Conservation (phyloP, 2,888 invertebrate genomes). For the Saturnia japonica region DNA sequence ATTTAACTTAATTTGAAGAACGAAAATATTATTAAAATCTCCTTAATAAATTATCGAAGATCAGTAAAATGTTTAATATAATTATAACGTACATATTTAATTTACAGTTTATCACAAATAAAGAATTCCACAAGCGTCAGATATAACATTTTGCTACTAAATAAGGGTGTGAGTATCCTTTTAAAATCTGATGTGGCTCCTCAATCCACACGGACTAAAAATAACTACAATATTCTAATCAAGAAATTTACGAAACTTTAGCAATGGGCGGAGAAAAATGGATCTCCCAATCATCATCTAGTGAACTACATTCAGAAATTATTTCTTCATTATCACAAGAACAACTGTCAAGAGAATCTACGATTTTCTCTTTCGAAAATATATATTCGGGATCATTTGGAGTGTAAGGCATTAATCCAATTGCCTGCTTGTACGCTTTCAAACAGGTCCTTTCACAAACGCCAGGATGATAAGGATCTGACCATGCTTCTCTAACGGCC, state of each 20-base stretch:
- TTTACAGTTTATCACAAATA: too few relatives aligned
- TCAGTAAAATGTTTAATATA: too few relatives aligned
- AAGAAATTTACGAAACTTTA: conserved; percentile 9
- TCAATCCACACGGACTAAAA: too few relatives aligned
- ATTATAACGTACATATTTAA: too few relatives aligned
- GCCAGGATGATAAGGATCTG: conserved; percentile 56
- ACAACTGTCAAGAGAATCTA: conserved; percentile 37
- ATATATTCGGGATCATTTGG: conserved; percentile 42
- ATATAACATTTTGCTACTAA: too few relatives aligned
- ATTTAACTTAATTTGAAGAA: background rate
- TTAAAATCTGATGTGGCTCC: too few relatives aligned
- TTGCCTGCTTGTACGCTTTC: conserved; percentile 53
- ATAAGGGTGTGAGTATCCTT: too few relatives aligned
- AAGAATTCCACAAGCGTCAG: too few relatives aligned
- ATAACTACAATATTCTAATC: background rate
- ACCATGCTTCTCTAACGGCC: conserved; percentile 47
- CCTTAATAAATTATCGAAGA: background rate
- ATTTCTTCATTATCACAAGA: conserved; percentile 47
- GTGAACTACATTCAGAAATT: conserved; percentile 56
- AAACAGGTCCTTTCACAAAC: conserved; percentile 56
- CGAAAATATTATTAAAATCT: background rate
- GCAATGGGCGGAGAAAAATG: conserved; percentile 65
- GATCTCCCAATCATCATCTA: conserved; percentile 70
- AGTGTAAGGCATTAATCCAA: conserved; percentile 44
- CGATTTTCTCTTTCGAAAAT: conserved; percentile 32